Evolutionary conservation across 2,113 vertebrate genomes (phyloP).

Genomic region (Tetrax tetrax): DNA sequence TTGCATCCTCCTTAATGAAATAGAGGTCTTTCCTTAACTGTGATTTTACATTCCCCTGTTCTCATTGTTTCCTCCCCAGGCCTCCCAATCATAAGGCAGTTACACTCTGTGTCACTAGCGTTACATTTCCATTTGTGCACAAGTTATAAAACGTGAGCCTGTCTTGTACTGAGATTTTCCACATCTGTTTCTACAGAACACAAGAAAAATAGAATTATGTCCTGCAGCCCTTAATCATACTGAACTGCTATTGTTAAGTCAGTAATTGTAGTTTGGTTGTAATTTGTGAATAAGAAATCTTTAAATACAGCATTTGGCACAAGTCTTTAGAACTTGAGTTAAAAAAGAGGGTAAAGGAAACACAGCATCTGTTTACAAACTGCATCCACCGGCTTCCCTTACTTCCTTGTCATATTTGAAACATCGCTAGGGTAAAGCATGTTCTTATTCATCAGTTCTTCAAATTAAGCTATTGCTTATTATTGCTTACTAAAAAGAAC

Average conservation of each 20-base stretch:
- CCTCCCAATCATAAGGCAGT: neutral
- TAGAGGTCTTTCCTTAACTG: neutral
- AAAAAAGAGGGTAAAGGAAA: neutral
- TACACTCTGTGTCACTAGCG: neutral
- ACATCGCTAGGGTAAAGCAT: neutral
- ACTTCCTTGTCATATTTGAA: neutral
- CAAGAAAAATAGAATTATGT: neutral
- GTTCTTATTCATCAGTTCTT: neutral
- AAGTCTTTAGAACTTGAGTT: neutral
- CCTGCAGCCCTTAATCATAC: conserved; percentile 1
- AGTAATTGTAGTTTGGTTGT: neutral
- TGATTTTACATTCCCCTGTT: conserved; percentile 20
- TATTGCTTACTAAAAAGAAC: neutral
- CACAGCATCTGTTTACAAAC: neutral
- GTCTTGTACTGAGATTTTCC: conserved; percentile 1
- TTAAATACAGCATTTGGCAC: neutral
- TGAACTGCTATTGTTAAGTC: neutral
- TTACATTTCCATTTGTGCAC: conserved; percentile 8
- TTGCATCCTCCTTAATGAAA: conserved; percentile 1
- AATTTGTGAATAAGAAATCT: neutral
- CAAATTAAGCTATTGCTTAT: neutral
- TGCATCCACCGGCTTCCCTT: neutral
- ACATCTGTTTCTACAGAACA: neutral
- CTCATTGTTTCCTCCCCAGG: conserved; percentile 28
- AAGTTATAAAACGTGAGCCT: neutral